Percentiles rank a stretch among this genome's conserved stretches.
These are phyloP conservation scores for Alviniconcha marisindica DNA, from an alignment of 1,140 invertebrate genomes.

Conservation along the genomic window DNA sequence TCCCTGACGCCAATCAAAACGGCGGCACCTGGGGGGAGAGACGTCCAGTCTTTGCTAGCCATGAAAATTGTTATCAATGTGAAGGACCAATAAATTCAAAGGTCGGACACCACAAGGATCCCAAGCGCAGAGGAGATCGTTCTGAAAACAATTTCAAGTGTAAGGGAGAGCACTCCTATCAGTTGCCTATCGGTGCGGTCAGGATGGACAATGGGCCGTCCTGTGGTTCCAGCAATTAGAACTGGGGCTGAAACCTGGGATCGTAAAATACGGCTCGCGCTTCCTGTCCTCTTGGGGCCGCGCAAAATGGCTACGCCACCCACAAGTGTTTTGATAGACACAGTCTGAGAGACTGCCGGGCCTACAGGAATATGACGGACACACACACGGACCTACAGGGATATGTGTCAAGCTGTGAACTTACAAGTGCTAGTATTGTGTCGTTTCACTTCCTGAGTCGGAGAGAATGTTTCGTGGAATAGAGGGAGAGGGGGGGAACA, in stretches of 20 bases:
- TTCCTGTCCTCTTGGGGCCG: not conserved
- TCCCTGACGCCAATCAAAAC: constrained; percentile 23
- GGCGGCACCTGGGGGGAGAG: constrained; percentile 7
- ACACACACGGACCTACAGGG: too few species aligned
- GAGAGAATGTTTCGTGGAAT: too few species aligned
- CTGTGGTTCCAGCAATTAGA: constrained; percentile 38
- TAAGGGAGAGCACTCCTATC: not conserved
- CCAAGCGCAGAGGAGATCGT: not conserved
- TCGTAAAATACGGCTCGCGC: constrained; percentile 8
- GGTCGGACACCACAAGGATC: not conserved
- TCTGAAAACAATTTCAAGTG: not conserved
- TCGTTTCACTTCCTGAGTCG: too few species aligned
- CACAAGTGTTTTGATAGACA: not conserved
- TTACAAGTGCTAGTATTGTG: too few species aligned
- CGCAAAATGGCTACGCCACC: not conserved
- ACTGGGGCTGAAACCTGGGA: not conserved
- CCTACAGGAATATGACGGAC: too few species aligned
- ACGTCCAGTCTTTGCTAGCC: not conserved
- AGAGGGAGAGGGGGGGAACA: too few species aligned
- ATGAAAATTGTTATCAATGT: constrained; percentile 37
- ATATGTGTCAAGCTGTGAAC: too few species aligned
- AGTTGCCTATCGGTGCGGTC: not conserved
- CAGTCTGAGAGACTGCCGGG: too few species aligned
- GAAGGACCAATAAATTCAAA: constrained; percentile 34
- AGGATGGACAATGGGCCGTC: constrained; percentile 23